These are phyloP conservation scores for Harpegnathos saltator DNA, from an alignment of 1,140 invertebrate genomes.

Conservation along the genomic window DNA sequence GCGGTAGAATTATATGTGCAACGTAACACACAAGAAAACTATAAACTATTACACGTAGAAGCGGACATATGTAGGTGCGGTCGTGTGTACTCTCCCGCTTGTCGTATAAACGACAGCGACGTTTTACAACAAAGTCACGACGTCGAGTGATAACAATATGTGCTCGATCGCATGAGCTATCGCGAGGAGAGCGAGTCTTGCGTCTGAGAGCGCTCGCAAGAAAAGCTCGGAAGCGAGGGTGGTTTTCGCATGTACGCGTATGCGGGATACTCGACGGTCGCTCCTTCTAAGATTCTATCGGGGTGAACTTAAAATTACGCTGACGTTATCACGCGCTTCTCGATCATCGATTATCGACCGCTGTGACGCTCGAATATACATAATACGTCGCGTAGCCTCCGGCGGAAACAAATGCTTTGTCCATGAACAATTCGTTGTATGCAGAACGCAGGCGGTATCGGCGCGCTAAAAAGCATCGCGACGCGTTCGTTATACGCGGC, in stretches of 20 bases:
- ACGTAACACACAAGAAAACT: background rate
- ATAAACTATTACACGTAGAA: background rate
- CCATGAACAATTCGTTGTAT: slow-evolving; percentile 68
- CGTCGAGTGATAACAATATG: slow-evolving; percentile 24
- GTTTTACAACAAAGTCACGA: slow-evolving; percentile 14
- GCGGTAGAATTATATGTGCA: slow-evolving; percentile 11
- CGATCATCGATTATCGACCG: background rate
- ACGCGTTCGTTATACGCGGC: background rate
- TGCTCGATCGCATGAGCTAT: slow-evolving; percentile 13
- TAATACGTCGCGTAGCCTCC: background rate
- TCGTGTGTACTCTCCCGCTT: background rate
- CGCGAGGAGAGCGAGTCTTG: slow-evolving; percentile 28
- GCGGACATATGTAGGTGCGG: background rate
- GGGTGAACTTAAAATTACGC: slow-evolving; percentile 44
- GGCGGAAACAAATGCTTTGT: slow-evolving; percentile 39
- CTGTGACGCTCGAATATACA: background rate
- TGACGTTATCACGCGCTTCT: background rate
- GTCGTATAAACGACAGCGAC: slow-evolving; percentile 3
- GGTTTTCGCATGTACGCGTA: background rate
- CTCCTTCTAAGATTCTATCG: slow-evolving; percentile 3
- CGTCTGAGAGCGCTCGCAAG: background rate
- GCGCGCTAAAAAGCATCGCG: background rate
- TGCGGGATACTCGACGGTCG: background rate
- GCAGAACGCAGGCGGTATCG: slow-evolving; percentile 33
- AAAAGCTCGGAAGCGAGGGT: slow-evolving; percentile 4